Evolutionary conservation across 2,888 invertebrate genomes (phyloP).

Genomic region (Xylota segnis): DNA sequence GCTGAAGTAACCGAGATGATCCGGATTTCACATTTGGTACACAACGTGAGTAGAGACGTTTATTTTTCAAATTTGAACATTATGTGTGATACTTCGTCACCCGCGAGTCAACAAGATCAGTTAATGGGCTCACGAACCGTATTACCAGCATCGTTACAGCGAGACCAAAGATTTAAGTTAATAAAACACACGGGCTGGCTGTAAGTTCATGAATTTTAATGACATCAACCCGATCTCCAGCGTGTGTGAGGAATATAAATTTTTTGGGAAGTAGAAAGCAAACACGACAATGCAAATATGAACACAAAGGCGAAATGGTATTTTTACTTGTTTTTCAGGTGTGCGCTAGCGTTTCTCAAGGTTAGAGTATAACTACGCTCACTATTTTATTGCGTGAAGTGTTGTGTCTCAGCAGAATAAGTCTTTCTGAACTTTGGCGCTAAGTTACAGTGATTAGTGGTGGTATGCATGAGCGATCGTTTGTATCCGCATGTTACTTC

Average conservation of each 20-base stretch:
- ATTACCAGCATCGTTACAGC: neutral
- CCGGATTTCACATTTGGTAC: constrained; percentile 95
- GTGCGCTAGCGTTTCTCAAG: neutral
- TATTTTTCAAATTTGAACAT: neutral
- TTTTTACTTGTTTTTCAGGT: neutral
- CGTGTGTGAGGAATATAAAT: constrained; percentile 56
- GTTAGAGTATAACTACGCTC: constrained; percentile 22
- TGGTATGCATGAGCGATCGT: neutral
- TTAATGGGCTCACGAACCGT: neutral
- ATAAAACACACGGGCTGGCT: constrained; percentile 14
- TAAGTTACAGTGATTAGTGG: constrained; percentile 2
- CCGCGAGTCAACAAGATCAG: constrained; percentile 14
- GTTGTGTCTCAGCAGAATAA: neutral
- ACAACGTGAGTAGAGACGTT: constrained; percentile 86
- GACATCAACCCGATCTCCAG: constrained; percentile 53
- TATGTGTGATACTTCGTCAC: constrained; percentile 13
- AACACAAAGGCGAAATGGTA: neutral
- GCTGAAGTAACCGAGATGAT: constrained; percentile 99
- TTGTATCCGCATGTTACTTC: neutral
- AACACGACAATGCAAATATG: constrained; percentile 25
- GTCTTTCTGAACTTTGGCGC: neutral
- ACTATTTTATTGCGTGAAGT: constrained; percentile 6
- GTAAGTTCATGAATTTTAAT: constrained; percentile 65
- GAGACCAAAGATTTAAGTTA: constrained; percentile 32
- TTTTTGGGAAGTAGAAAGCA: constrained; percentile 52